Evolutionary conservation across 1,140 invertebrate genomes (phyloP), one percentile per base, ranked within the genome.

Genomic region (Lethrus apterus): DNA sequence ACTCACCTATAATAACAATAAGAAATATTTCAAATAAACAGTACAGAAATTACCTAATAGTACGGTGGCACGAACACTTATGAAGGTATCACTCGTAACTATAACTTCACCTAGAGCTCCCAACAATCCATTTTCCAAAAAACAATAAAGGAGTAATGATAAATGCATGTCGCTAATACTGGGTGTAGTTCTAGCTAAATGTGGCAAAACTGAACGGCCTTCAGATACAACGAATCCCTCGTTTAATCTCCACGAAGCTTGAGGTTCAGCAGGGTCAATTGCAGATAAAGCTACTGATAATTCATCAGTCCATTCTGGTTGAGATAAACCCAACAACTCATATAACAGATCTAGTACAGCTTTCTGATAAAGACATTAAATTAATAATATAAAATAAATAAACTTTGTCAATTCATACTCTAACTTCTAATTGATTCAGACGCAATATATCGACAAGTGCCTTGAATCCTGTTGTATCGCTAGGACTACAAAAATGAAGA

Each of bases 201-300:
- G 85, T 19, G 89, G 89, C 61, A 95, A 67, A 48, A 94, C 79
- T 13, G 75, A 77, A 44, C 77, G 78, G 9, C 88, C 92, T 70
- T 97, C 93, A 23, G 84, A 82, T 3, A 86, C 88, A 0, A 97
- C 83, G 67, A 97, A 98, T 9, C 91, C 93, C 65, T 95, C 90
- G 49, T 80, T 83, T 1, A 98, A 68, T 51, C 86, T 78, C 90
- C 92, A 97, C 0, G 79, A 74, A 34, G 92, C 84, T 60, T 85
- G 76, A 3, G 78, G 78, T 60, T 81, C 78, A 18, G 86, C 84
- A 1, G 88, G 87, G 76, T 93, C 87, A 26, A 92, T 81, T 26
- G 89, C 88, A 48, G 83, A 78, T 36, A 97, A 64, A 2, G 93
- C 92, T 19, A 87, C 81, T 17, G 81, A 79, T 51, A 93, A 86